phyloP scores from a whole-genome alignment of 2,797 vertebrate species.

The Intellagama lesueurii region DNA sequence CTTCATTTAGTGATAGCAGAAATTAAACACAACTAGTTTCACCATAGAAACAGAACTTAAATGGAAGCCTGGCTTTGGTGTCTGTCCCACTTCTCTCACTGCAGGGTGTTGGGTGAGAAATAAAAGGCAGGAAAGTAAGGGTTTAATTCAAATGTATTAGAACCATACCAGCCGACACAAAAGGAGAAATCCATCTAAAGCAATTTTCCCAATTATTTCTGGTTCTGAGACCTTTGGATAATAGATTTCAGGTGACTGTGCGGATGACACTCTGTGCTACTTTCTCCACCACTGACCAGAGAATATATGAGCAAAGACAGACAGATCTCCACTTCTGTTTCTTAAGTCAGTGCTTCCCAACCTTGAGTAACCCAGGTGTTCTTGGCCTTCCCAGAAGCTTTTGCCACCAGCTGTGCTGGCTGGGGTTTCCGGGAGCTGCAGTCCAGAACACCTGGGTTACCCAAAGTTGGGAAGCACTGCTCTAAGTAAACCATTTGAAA shows the following conservation, averaged over 20 bases:
- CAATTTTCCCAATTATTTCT: conserved; percentile 24
- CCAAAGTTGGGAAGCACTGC: too few species aligned
- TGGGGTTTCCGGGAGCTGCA: too few species aligned
- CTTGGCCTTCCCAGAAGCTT: too few species aligned
- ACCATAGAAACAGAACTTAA: neutral
- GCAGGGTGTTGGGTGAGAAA: neutral
- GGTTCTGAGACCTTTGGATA: conserved; percentile 5
- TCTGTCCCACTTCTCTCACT: neutral
- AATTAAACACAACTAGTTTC: neutral
- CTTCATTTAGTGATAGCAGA: conserved; percentile 10
- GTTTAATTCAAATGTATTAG: neutral
- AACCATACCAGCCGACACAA: neutral
- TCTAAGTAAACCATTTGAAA: too few species aligned
- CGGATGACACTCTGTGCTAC: neutral
- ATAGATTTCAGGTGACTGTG: neutral
- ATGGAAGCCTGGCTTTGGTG: neutral
- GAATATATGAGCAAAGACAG: neutral
- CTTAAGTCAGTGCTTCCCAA: neutral
- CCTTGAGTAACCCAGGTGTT: neutral
- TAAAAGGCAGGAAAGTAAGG: neutral
- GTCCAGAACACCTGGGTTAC: too few species aligned
- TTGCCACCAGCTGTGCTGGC: too few species aligned
- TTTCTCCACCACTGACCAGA: neutral
- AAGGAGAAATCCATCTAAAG: neutral
- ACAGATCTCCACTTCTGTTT: neutral